Evolutionary conservation across 2,888 invertebrate genomes (phyloP), one percentile per base, ranked within the genome.

Genomic region (Anarsia innoxiella): DNA sequence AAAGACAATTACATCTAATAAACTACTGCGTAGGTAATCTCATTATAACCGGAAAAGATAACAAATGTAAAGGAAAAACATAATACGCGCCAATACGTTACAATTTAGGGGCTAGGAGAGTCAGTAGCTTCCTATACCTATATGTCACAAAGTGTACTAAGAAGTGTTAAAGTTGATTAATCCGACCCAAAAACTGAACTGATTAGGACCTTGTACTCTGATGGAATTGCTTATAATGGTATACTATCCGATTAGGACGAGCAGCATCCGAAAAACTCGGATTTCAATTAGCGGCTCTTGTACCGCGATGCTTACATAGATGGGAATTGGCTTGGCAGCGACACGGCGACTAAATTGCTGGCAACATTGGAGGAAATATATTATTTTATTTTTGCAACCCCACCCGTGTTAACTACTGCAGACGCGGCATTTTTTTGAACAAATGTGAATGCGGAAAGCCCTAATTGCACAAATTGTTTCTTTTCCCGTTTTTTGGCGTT

Each of bases 241-340:
- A 42, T 35, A 37, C 44, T 44, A 48, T 56, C 55, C 54, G 54
- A 66, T 69, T 59, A 60, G 40, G 54, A 46, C 53, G 44, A 45
- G 45, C 32, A n/a, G n/a, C n/a, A n/a, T n/a, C n/a, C 65, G 62
- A 68, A 73, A 77, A 77, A 74, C 63, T 55, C 66, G 64, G 56
- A 66, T 76, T 82, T 76, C 79, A 83, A 83, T 83, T 83, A 83
- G 69, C 67, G 59, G 43, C 48, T 53, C 79, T 77, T 83, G 82
- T 80, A 68, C 64, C 53, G 45, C 46, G 48, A 53, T 51, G 49
- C 46, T 52, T 54, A 69, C 66, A 62, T 51, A 50, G 56, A 45
- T 52, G 45, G 52, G 57, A 70, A 79, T 71, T 74, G 67, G 64
- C 66, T 53, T 42, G 53, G 38, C 39, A 46, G 45, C 60, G 64